Evolutionary conservation across 2,113 vertebrate species (phyloP).

Genomic region (Vanacampus margaritifer): DNA sequence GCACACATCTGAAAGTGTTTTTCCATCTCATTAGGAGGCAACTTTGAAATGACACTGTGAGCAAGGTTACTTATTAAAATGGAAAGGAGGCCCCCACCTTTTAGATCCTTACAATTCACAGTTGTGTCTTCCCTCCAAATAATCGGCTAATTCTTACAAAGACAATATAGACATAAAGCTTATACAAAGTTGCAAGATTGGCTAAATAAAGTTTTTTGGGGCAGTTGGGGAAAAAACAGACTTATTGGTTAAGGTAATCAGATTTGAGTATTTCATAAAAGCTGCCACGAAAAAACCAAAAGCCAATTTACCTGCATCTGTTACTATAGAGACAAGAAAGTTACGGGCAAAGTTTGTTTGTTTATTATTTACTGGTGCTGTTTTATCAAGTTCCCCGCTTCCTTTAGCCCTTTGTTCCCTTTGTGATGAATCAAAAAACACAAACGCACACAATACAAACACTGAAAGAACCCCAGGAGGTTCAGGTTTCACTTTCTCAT

Average conservation of each 20-base stretch:
- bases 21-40: neutral
- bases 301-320: constrained; percentile 38
- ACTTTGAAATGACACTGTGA: constrained; percentile 2
- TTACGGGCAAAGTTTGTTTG: constrained; percentile 35
- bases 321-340: constrained; percentile 68
- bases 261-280: neutral
- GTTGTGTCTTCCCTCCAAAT: neutral
- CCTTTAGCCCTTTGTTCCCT: constrained; percentile 31
- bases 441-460: neutral
- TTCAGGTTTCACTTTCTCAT: neutral
- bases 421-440: constrained; percentile 23
- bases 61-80: constrained; percentile 4
- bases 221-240: neutral
- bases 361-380: constrained; percentile 7
- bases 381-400: constrained; percentile 27
- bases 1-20: neutral
- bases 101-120: neutral
- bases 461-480: neutral
- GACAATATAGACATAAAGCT: neutral
- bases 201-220: neutral
- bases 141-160: neutral
- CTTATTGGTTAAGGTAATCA: neutral
- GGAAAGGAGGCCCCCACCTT: neutral
- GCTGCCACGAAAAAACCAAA: neutral
- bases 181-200: neutral